phyloP scores from a whole-genome alignment of 1,140 invertebrate species.

The Drosophila obscura region DNA sequence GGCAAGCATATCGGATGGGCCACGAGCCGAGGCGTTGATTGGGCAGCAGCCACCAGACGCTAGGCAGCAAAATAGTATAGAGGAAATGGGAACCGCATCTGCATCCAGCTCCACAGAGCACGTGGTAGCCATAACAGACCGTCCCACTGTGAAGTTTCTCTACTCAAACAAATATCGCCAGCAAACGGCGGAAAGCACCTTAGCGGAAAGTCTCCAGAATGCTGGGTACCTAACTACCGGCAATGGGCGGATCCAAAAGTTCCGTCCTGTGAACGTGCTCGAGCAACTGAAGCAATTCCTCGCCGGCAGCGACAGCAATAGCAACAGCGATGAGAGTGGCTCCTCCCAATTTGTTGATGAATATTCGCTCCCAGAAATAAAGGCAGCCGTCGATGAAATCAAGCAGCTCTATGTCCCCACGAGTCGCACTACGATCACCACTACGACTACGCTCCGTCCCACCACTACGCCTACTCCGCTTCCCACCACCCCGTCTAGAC shows the following conservation, averaged over 20 bases:
- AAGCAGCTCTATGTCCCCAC: slow-evolving; percentile 42
- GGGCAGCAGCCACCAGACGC: slow-evolving; percentile 28
- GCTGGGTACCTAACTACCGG: slow-evolving; percentile 65
- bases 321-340: slow-evolving; percentile 66
- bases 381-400: slow-evolving; percentile 65
- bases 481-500: slow-evolving; percentile 18
- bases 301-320: slow-evolving; percentile 54
- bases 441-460: slow-evolving; percentile 34
- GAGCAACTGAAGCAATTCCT: slow-evolving; percentile 75
- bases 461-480: slow-evolving; percentile 24
- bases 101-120: slow-evolving; percentile 50
- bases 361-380: slow-evolving; percentile 57
- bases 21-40: slow-evolving; percentile 71
- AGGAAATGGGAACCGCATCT: slow-evolving; percentile 24
- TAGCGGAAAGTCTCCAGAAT: slow-evolving; percentile 77
- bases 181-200: slow-evolving; percentile 63
- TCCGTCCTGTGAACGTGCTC: slow-evolving; percentile 53
- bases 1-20: slow-evolving; percentile 34
- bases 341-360: slow-evolving; percentile 79
- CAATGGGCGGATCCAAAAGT: slow-evolving; percentile 42
- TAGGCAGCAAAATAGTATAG: slow-evolving; percentile 68
- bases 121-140: slow-evolving; percentile 59
- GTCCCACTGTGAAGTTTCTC: slow-evolving; percentile 67
- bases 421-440: slow-evolving; percentile 19
- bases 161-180: slow-evolving; percentile 78